Evolutionary conservation across 2,888 invertebrate genomes (phyloP), one percentile per base, ranked within the genome.

Genomic region (Ypsolopha sequella): DNA sequence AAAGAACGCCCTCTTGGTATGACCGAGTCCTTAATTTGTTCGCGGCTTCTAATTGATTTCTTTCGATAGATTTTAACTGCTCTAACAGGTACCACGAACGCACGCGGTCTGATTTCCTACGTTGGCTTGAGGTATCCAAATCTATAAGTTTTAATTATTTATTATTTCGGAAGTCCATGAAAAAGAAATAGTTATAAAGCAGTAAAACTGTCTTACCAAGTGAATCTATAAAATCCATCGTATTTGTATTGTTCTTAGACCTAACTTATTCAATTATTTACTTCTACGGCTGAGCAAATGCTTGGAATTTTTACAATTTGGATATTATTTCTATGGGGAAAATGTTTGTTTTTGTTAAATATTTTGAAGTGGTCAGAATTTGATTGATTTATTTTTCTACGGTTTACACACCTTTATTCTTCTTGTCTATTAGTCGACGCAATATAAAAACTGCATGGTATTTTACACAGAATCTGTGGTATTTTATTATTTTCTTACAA

Each of bases 51-150:
- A 74, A 56, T 58, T 85, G 82, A 54, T 72, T 76, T 43, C 62
- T 68, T 58, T 84, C 81, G 1, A 86, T 61, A 1, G 82, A 73
- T 61, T 79, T 85, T 53, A 69, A 85, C 55, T 86, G 86, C 56
- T 86, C 85, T 51, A 81, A 82, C 45, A 82, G 57, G 55, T 84
- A 86, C 86, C 86, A 86, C 6, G 84, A 84, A 6, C 77, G 76
- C 50, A 84, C 76, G 8, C 80, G 68, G 47, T 68, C 65, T n/a
- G 78, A 73, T 57, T 76, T 81, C 58, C 68, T 74, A 51, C 67
- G 54, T 54, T 24, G 24, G 4, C 24, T 24, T 24, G 67, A 61
- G 41, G 66, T 62, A 52, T 78, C 68, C 54, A 73, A 61, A 67
- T 80, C 78, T 81, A 48, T n/a, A 41, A 58, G 47, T 51, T 53